A percentile compares a stretch with the other conserved stretches of the same genome.
These are phyloP conservation scores for Galerucella nymphaeae DNA, from an alignment of 2,888 invertebrate species.

Conservation along the genomic window DNA sequence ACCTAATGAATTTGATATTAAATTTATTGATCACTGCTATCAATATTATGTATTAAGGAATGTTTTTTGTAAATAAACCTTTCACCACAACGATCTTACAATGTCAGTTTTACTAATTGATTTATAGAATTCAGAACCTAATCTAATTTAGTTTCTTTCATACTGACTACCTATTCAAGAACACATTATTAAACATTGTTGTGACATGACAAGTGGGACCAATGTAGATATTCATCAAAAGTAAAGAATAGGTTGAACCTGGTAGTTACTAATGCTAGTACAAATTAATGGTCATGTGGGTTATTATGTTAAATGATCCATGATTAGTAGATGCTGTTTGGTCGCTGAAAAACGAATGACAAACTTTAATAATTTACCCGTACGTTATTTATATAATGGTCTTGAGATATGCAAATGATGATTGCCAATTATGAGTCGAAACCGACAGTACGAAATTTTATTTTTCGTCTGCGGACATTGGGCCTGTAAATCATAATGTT, in stretches of 20 bases:
- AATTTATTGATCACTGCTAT: too few relatives aligned
- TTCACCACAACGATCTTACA: too few relatives aligned
- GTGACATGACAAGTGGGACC: neutral
- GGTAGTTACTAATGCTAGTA: neutral
- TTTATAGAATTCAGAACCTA: neutral
- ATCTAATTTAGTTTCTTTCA: neutral
- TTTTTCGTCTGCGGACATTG: conserved; percentile 55
- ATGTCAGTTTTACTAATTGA: neutral
- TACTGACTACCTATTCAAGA: neutral
- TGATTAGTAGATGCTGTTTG: conserved; percentile 8
- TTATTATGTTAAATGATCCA: neutral
- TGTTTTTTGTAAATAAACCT: neutral
- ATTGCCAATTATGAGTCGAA: conserved; percentile 52
- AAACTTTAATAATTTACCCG: conserved; percentile 40
- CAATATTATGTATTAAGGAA: too few relatives aligned
- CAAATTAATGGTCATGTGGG: neutral
- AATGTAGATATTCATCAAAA: neutral
- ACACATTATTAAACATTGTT: neutral
- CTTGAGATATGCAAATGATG: conserved; percentile 49
- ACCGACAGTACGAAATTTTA: conserved; percentile 55
- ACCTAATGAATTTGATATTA: too few relatives aligned
- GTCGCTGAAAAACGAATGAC: conserved; percentile 13
- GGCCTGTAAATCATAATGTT: conserved; percentile 55
- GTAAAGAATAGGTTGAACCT: conserved; percentile 5
- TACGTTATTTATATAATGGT: conserved; percentile 55